Evolutionary conservation across 2,888 invertebrate genomes (phyloP).

Genomic region (Tipula confusa): DNA sequence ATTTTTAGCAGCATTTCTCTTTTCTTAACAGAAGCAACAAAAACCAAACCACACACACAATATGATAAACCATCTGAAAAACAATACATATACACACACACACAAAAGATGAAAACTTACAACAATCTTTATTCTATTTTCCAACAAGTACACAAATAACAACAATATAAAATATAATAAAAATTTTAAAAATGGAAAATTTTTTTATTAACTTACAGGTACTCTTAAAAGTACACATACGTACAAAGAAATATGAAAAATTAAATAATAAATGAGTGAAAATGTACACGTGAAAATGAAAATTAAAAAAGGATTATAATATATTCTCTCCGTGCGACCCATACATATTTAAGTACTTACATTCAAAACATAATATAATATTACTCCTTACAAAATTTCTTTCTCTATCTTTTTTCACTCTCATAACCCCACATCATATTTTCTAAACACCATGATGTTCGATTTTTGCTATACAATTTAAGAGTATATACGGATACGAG

Average conservation of each 20-base stretch:
- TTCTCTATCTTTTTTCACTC: background rate
- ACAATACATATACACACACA: background rate
- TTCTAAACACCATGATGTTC: background rate
- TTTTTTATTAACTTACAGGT: background rate
- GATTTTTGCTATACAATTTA: background rate
- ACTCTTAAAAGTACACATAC: background rate
- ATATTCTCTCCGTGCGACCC: background rate
- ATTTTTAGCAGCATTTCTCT: background rate
- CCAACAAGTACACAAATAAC: background rate
- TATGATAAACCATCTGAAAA: background rate
- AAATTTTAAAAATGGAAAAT: background rate
- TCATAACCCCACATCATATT: background rate
- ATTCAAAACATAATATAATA: background rate
- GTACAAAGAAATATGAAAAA: background rate
- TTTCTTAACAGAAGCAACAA: too few relatives aligned
- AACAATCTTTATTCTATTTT: background rate
- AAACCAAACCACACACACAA: background rate
- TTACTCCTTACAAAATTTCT: background rate
- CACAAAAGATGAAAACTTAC: background rate
- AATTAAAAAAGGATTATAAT: background rate
- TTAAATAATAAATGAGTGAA: conserved; percentile 15
- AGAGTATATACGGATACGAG: background rate
- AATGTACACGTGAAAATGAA: conserved; percentile 14
- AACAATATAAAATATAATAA: background rate
- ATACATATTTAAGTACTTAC: background rate